Evolutionary conservation across 2,888 invertebrate species (phyloP), one percentile per base, ranked within the genome.

Genomic region (Andrena minutula): DNA sequence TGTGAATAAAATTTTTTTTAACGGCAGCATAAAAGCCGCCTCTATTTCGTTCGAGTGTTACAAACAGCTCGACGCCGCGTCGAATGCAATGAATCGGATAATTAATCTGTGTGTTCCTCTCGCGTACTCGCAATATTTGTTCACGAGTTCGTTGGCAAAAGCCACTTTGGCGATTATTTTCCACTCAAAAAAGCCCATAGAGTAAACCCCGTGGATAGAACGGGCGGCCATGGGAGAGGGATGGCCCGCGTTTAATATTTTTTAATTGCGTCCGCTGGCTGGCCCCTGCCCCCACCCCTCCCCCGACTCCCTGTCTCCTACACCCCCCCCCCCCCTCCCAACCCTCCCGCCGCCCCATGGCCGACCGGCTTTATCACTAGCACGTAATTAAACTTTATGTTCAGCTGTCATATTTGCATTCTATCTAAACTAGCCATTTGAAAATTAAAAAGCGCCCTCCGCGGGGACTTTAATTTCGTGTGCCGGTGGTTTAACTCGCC

Each of bases 391-490:
- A 86, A 86, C 86, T 86, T 86, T 86, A 86, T 85, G 86, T 85
- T 87, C 87, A 87, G 85, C 87, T 85, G 86, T 87, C 86, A 85
- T 86, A 87, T 86, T 87, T 87, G 86, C 86, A 85, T 86, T 87
- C 86, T 80, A 87, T 80, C 86, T 85, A 80, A 87, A 85, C 87
- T 82, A 74, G 82, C 87, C 82, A 87, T 87, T 87, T 74, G 87
- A 86, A 87, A 86, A 86, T 87, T 86, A 86, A 84, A 84, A 86
- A 85, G 77, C 61, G 35, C 8, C 61, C 28, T 75, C 23, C 23
- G 23, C 56, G 23, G 56, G 26, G 26, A 56, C 85, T 87, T 86
- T 86, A 85, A 86, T 86, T 87, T 87, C 77, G 47, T 58, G 71
- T 65, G 63, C 64, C 68, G 70, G 64, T 41, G 82, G 66, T 71